Percentiles rank a stretch among this genome's conserved stretches.
phyloP scores from a whole-genome alignment of 1,140 invertebrate genomes.

The Procambarus virginalis region DNA sequence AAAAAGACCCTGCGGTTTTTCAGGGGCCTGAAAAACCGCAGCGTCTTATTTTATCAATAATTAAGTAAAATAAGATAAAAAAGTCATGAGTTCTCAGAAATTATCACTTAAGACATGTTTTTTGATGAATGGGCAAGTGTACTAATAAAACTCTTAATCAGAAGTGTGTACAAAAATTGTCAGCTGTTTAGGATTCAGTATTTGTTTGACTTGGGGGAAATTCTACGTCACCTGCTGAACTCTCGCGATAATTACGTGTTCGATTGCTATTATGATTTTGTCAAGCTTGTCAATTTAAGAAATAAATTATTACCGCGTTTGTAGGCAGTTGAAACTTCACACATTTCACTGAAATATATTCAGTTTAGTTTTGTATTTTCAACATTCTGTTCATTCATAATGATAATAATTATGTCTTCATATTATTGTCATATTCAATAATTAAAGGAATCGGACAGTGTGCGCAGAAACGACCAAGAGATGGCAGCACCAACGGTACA shows the following conservation, averaged over 20 bases:
- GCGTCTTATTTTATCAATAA: too few species aligned
- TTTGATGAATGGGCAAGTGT: too few species aligned
- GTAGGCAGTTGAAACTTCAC: neutral
- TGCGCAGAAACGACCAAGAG: neutral
- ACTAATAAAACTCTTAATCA: too few species aligned
- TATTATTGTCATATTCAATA: neutral
- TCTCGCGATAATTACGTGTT: neutral
- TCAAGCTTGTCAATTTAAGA: neutral
- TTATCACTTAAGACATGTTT: too few species aligned
- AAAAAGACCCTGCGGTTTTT: too few species aligned
- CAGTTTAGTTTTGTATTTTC: neutral
- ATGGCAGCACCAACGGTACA: neutral
- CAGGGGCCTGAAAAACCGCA: too few species aligned
- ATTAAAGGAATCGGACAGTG: neutral
- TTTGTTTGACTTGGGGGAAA: neutral
- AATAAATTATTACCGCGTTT: neutral
- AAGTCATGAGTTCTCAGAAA: too few species aligned
- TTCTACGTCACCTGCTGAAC: conserved; percentile 1
- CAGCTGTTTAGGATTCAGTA: neutral
- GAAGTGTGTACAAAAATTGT: neutral
- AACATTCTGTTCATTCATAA: neutral
- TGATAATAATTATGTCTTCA: neutral
- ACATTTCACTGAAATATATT: neutral
- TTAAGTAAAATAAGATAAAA: too few species aligned
- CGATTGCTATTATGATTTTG: neutral